Conservation (phyloP, 2,797 vertebrate genomes). For the Balearica regulorum region DNA sequence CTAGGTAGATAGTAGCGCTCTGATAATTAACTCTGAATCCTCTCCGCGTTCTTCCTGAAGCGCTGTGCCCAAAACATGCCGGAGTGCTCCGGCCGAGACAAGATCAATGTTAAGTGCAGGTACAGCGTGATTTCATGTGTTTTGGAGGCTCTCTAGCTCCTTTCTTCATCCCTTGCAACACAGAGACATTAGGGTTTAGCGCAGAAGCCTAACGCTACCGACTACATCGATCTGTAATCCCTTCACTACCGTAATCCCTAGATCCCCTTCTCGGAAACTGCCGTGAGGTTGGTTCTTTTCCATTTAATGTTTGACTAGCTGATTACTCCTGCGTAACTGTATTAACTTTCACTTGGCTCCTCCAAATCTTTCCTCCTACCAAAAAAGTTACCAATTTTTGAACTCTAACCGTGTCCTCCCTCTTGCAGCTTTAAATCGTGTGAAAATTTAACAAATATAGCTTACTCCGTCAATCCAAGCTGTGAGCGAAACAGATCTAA, state of each 20-base stretch:
- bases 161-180: not conserved
- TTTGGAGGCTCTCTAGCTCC: not conserved
- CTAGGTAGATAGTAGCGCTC: not conserved
- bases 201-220: fast-evolving
- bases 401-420: not conserved
- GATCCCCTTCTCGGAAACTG: not conserved
- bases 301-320: not conserved
- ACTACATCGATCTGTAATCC: not conserved
- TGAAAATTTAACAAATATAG: not conserved
- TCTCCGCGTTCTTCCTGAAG: not conserved
- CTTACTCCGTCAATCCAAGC: not conserved
- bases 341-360: not conserved
- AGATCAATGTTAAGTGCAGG: fast-evolving
- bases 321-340: not conserved
- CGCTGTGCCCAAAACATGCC: fast-evolving
- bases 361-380: not conserved
- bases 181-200: not conserved
- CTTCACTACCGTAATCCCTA: not conserved
- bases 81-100: not conserved
- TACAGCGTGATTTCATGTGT: fast-evolving
- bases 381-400: not conserved
- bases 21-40: not conserved
- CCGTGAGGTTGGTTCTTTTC: not conserved
- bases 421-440: not conserved
- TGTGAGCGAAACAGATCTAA: not conserved